These are phyloP conservation scores for Elephantulus edwardii DNA, from an alignment of 2,113 vertebrate genomes.

Conservation along the genomic window DNA sequence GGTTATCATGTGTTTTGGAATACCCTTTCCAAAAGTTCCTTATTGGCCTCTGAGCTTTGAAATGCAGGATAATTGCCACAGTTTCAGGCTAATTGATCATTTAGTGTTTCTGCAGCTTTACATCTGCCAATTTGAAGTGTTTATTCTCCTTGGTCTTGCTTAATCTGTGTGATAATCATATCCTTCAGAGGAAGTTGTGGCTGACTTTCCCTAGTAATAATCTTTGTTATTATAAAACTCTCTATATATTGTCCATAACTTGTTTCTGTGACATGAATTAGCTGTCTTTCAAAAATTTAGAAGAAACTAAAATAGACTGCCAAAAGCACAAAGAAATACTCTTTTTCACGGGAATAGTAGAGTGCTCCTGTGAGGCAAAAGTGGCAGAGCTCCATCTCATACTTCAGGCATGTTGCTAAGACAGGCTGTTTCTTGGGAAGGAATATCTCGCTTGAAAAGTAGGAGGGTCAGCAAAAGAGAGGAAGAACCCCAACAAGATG, in stretches of 20 bases:
- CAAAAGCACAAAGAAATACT: no score
- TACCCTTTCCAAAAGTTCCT: constrained; percentile 69
- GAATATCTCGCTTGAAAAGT: no score
- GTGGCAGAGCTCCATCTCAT: no score
- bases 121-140: constrained; percentile 36
- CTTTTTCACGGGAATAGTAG: no score
- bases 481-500: no score
- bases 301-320: no score
- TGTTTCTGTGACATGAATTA: constrained; percentile 45
- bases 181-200: constrained; percentile 36
- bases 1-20: constrained; percentile 73
- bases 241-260: constrained; percentile 8
- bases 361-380: no score
- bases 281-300: constrained; percentile 4
- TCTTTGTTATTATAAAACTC: constrained; percentile 18
- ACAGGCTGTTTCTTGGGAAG: no score
- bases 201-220: neutral
- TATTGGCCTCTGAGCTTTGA: constrained; percentile 61
- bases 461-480: no score
- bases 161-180: constrained; percentile 2
- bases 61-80: constrained; percentile 63
- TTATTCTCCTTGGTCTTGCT: constrained; percentile 7
- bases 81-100: constrained; percentile 63
- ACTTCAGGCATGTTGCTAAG: no score
- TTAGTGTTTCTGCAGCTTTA: constrained; percentile 62